phyloP scores from a whole-genome alignment of 1,140 invertebrate genomes.

The Drosophila rhopaloa region DNA sequence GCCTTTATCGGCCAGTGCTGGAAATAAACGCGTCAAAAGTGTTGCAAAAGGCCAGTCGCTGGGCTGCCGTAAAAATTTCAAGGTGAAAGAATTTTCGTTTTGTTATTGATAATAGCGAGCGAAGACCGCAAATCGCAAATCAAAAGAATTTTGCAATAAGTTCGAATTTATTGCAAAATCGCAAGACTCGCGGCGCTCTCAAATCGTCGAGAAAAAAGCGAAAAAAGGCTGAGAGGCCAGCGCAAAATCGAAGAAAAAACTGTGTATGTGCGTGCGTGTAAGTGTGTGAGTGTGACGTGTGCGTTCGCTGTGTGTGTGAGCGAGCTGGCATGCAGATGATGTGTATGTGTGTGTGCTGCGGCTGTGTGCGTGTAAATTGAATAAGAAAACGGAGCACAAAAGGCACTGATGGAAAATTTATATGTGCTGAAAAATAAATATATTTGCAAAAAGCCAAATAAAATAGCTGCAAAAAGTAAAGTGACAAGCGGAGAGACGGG shows the following conservation, averaged over 20 bases:
- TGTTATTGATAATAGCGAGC: slow-evolving; percentile 71
- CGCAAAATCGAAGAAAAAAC: slow-evolving; percentile 69
- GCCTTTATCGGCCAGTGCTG: no score
- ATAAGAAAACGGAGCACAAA: slow-evolving; percentile 77
- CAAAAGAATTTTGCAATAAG: slow-evolving; percentile 4
- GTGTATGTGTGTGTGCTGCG: slow-evolving; percentile 27
- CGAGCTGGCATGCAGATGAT: slow-evolving; percentile 48
- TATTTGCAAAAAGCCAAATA: slow-evolving; percentile 53
- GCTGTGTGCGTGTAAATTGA: slow-evolving; percentile 74
- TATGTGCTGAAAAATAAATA: slow-evolving; percentile 68
- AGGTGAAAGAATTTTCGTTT: slow-evolving; percentile 64
- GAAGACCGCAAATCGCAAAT: slow-evolving; percentile 42
- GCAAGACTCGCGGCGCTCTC: slow-evolving; percentile 12
- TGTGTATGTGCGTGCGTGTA: slow-evolving; percentile 62
- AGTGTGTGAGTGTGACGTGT: slow-evolving; percentile 67
- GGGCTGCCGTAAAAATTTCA: slow-evolving; percentile 53
- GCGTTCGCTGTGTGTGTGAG: slow-evolving; percentile 40
- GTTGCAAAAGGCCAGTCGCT: no score
- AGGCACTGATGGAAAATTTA: slow-evolving; percentile 73
- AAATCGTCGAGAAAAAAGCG: slow-evolving; percentile 19
- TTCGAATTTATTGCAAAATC: slow-evolving; percentile 15
- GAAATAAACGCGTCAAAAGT: no score
- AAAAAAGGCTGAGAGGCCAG: slow-evolving; percentile 52
- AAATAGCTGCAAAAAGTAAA: slow-evolving; percentile 51
- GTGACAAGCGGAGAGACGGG: slow-evolving; percentile 40